A percentile compares a stretch with the other conserved stretches of the same genome.
These are phyloP conservation scores for Dunckerocampus dactyliophorus DNA, from an alignment of 2,113 vertebrate genomes.

Conservation along the genomic window DNA sequence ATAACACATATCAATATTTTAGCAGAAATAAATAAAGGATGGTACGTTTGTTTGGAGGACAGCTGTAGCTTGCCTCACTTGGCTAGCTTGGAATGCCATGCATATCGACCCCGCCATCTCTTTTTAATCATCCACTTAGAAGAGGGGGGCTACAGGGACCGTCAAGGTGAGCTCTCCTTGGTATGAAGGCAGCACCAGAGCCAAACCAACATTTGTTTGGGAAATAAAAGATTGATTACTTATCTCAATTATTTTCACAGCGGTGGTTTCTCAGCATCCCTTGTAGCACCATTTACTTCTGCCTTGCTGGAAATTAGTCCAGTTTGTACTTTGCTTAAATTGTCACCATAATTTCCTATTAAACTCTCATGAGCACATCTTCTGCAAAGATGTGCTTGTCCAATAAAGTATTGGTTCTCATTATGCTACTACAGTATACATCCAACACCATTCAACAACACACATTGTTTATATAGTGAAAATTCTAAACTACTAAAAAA, in stretches of 20 bases:
- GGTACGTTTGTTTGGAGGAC: constrained; percentile 97
- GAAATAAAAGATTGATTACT: constrained; percentile 17
- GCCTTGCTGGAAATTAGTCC: constrained; percentile 17
- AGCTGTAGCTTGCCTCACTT: constrained; percentile 93
- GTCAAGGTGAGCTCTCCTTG: constrained; percentile 86
- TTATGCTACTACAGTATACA: neutral
- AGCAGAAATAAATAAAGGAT: constrained; percentile 99
- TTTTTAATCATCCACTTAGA: constrained; percentile 99
- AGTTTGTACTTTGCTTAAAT: too few species aligned
- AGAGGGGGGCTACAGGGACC: constrained; percentile 88
- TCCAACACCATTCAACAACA: neutral
- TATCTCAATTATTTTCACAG: constrained; percentile 35
- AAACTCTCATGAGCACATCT: neutral
- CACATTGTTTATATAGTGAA: neutral
- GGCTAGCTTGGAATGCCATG: constrained; percentile 85
- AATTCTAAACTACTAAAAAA: constrained; percentile 48
- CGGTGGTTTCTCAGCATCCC: neutral
- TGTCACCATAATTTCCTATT: constrained; percentile 13
- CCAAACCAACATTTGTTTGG: constrained; percentile 21
- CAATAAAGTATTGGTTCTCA: too few species aligned
- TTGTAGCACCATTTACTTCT: constrained; percentile 28
- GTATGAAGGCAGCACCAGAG: constrained; percentile 29
- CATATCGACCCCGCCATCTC: constrained; percentile 97
- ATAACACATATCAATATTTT: constrained; percentile 99
- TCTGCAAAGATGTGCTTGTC: too few species aligned